These are phyloP conservation scores for Hyposoter dolosus DNA, from an alignment of 2,888 invertebrate genomes.

Conservation along the genomic window DNA sequence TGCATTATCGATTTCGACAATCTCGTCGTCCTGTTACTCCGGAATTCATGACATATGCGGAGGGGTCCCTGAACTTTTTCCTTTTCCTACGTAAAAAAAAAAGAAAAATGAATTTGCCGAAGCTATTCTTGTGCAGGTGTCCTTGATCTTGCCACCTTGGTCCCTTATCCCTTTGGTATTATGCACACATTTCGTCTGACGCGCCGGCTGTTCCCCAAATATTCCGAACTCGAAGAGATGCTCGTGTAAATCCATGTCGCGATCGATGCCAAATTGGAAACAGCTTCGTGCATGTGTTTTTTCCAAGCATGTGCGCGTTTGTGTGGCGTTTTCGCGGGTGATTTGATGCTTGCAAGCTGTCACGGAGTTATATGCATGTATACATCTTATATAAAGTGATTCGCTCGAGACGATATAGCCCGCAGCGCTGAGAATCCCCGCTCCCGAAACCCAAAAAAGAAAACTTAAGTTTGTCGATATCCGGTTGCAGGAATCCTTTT, in stretches of 20 bases:
- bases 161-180: constrained; percentile 41
- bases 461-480: constrained; percentile 52
- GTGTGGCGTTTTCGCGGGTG: constrained; percentile 50
- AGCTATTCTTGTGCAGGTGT: constrained; percentile 19
- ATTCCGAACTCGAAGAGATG: constrained; percentile 47
- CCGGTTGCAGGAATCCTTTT: constrained; percentile 61
- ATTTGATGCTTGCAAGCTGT: constrained; percentile 61
- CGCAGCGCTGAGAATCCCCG: constrained; percentile 33
- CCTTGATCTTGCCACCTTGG: constrained; percentile 51
- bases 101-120: not conserved
- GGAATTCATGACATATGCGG: not conserved
- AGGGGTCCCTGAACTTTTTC: not conserved
- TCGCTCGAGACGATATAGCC: constrained; percentile 32
- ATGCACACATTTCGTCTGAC: constrained; percentile 50
- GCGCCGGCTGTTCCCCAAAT: constrained; percentile 55
- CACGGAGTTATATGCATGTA: constrained; percentile 37
- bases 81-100: not conserved
- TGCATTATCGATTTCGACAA: not conserved
- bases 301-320: constrained; percentile 28
- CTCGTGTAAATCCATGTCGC: constrained; percentile 65
- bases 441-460: constrained; percentile 7
- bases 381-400: constrained; percentile 23
- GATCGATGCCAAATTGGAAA: constrained; percentile 71
- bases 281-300: constrained; percentile 33
- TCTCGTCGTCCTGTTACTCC: not conserved